Percentiles rank a stretch among this genome's conserved stretches.
These are phyloP conservation scores for Platycnemis pennipes DNA, from an alignment of 2,888 invertebrate species.

Conservation along the genomic window DNA sequence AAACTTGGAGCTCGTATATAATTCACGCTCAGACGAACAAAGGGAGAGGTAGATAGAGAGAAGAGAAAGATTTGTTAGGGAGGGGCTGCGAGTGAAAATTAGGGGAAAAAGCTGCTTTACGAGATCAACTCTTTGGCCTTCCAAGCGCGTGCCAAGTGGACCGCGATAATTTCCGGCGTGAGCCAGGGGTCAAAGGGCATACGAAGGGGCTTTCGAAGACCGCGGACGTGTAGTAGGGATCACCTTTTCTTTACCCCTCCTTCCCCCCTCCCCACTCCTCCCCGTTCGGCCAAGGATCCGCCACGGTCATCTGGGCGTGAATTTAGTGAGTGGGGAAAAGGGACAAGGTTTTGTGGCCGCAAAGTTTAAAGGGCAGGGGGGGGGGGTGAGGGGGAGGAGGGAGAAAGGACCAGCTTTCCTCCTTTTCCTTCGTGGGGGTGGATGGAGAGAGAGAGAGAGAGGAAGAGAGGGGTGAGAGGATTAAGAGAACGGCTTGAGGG, in stretches of 20 bases:
- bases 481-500: neutral
- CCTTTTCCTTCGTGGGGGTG: neutral
- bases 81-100: neutral
- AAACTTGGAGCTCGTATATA: no score
- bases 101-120: neutral
- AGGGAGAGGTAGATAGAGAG: no score
- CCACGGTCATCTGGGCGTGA: neutral
- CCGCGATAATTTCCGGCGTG: neutral
- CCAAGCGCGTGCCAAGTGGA: conserved; percentile 18
- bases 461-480: neutral
- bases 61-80: neutral
- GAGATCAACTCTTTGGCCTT: neutral
- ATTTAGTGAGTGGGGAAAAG: neutral
- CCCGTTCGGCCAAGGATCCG: neutral
- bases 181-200: neutral
- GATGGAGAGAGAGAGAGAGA: no score
- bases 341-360: neutral
- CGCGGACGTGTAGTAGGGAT: neutral
- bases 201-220: neutral
- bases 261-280: neutral
- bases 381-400: no score
- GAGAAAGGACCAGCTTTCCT: neutral
- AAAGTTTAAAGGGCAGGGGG: conserved; percentile 5
- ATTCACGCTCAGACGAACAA: no score
- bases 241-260: neutral